Evolutionary conservation across 2,113 vertebrate species (phyloP), one percentile per base, ranked within the genome.

Genomic region (Sorex araneus): DNA sequence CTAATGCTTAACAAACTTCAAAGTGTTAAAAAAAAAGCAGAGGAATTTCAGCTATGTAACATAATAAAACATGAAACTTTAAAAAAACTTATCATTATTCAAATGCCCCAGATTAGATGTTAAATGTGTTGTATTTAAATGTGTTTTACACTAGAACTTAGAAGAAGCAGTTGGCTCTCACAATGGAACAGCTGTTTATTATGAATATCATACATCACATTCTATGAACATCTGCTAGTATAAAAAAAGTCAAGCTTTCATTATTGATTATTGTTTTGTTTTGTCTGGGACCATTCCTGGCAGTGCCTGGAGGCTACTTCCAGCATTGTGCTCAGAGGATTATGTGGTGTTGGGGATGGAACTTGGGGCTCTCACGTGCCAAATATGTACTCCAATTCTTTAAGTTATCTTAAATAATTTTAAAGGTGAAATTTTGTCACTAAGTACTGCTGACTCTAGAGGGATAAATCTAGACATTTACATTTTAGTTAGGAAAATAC

Each of bases 31-130:
- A 23, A 19, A 94, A 92, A 94, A 96, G 94, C 92, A 96, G 88
- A 96, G 95, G 85, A 96, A 87, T 93, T 94, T 87, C 93, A 95
- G 95, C 92, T 96, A 95, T 94, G 94, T 92, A 96, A 91, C 96
- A 76, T 90, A 85, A 95, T 90, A 73, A 96, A 96, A 71, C 18
- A 89, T 45, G 90, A 73, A 57, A 92, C 93, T 95, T 95, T 60
- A 60, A 60, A 60, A 10, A 54, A 96, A 96, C 97, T 95, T 97
- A 94, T 96, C 96, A 95, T 94, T 95, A 90, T 57, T 80, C 19
- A 30, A 92, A 96, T 93, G 94, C 97, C 95, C 94, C 97, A 74
- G 90, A 92, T 91, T 94, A 30, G 82, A 95, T 50, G 36, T 54
- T 73, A 80, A 84, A 94, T 96, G 97, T 97, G 97, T 96, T 94